Evolutionary conservation across 2,888 invertebrate genomes (phyloP), one percentile per base, ranked within the genome.

Genomic region (Drosophila rellima): DNA sequence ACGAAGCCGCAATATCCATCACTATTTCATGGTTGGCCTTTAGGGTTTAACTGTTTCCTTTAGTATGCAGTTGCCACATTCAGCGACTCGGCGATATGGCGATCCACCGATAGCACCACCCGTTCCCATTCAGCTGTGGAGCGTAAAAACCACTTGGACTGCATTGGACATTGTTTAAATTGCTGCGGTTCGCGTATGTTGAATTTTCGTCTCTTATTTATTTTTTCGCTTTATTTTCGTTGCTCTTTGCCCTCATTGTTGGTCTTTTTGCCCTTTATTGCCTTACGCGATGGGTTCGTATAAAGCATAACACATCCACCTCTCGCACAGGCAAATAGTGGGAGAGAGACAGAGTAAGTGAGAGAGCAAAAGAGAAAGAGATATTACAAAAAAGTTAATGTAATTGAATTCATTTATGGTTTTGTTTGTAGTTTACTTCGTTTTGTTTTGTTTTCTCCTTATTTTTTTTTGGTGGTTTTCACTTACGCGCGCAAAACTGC

Each of bases 331-430:
- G 23, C n/a, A 11, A 35, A 26, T 23, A 20, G 10, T 33, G 29
- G 11, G 35, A 8, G 17, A 51, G 15, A 29, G 18, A 7, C 13
- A 31, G 17, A 37, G 35, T 10, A 40, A n/a, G 33, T 5, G 10
- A n/a, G n/a, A 15, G 17, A 18, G n/a, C 20, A 3, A 51, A 31
- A 31, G 11, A 6, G 35, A 52, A 26, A 39, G 39, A 63, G 47
- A 55, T 13, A 52, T 3, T 26, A 57, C 26, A 72, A 69, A 79
- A 88, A 85, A 83, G 70, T 86, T 88, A 85, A 85, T 85, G 85
- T 85, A 85, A 85, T 85, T 85, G 85, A 85, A 85, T 85, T 88
- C 85, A 85, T 85, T 85, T 88, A 85, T 88, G 86, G 85, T 71
- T 88, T 82, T 88, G 81, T 77, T 88, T 88, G 74, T 80, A 80